Evolutionary conservation across 2,888 invertebrate species (phyloP).

Genomic region (Mesorhabditis sp.): DNA sequence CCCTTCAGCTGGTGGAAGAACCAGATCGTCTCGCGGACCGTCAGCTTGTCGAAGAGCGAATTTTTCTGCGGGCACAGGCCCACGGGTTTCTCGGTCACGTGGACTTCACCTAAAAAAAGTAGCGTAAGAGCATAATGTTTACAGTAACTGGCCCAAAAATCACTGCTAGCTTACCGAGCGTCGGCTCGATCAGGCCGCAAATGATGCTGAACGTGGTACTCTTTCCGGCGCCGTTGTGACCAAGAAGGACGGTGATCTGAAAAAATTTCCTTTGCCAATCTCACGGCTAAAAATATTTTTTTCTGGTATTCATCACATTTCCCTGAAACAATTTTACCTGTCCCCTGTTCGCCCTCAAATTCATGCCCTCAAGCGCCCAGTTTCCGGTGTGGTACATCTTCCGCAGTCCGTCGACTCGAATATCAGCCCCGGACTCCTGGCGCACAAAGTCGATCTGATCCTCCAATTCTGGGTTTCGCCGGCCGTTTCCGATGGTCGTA

Average conservation of each 20-base stretch:
- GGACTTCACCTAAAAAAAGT: no score
- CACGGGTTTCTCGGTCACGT: no score
- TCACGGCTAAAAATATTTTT: no score
- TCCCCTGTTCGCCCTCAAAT: conserved; percentile 46
- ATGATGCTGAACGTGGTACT: conserved; percentile 43
- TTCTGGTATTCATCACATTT: neutral
- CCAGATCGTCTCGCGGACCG: conserved; percentile 50
- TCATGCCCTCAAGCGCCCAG: conserved; percentile 47
- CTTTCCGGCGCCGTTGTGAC: conserved; percentile 56
- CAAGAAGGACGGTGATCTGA: conserved; percentile 50
- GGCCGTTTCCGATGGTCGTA: no score
- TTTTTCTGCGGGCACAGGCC: no score
- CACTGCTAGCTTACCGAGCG: conserved; percentile 19
- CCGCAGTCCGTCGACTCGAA: conserved; percentile 36
- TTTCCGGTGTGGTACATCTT: conserved; percentile 40
- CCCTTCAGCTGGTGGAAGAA: conserved; percentile 47
- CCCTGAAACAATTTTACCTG: conserved; percentile 25
- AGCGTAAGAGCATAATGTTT: no score
- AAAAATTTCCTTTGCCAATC: neutral
- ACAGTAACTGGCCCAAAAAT: no score
- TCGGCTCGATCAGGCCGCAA: conserved; percentile 41
- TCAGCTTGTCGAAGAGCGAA: conserved; percentile 22
- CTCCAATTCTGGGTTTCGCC: conserved; percentile 3
- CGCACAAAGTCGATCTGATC: conserved; percentile 31
- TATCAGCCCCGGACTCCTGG: conserved; percentile 32